Base-by-base conservation (phyloP, 2,888 invertebrate species). In the Drosophila merina region DNA sequence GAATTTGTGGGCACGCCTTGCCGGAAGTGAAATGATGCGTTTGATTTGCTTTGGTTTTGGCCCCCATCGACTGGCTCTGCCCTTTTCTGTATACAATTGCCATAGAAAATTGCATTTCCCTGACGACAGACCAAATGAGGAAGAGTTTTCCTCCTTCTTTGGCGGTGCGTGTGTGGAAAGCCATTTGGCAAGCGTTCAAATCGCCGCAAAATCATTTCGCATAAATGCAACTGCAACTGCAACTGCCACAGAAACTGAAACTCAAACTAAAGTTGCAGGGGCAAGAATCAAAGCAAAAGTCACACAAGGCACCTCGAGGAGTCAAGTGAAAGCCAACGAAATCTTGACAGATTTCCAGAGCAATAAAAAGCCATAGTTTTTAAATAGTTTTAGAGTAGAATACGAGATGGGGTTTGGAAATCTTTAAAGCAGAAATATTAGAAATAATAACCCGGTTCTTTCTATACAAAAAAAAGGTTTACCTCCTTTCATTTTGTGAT, bases 171-270 rank as follows among this genome's bases (percentile, higher is more conserved):
- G 75, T 72, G 69, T 72, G 68, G 71, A 82, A 75, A 79, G 77
- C 79, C 72, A 85, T 87, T 83, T 83, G 83, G 88, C 83, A 83
- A 74, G 67, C 83, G 73, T 82, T 83, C 83, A 83, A 83, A 85
- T 85, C 66, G 86, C 83, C 74, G 74, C 75, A 74, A 84, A 80
- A 78, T 71, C 72, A 79, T 75, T 20, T 42, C 58, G 73, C 86
- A 77, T 72, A 79, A 82, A 87, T 79, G 79, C 79, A 85, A 79
- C 72, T 79, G 79, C 79, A 85, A 79, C 72, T 79, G 75, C 76
- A 84, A 62, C 51, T 25, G 63, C 10, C 7, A 14, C 14, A 31
- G 8, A 28, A 14, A 20, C 42, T 14, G 20, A 14, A 14, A 36
- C 40, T n/a, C 38, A 42, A 25, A 42, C 20, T 8, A 4, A 42